phyloP scores from a whole-genome alignment of 2,113 vertebrate species.

The Electrona antarctica region DNA sequence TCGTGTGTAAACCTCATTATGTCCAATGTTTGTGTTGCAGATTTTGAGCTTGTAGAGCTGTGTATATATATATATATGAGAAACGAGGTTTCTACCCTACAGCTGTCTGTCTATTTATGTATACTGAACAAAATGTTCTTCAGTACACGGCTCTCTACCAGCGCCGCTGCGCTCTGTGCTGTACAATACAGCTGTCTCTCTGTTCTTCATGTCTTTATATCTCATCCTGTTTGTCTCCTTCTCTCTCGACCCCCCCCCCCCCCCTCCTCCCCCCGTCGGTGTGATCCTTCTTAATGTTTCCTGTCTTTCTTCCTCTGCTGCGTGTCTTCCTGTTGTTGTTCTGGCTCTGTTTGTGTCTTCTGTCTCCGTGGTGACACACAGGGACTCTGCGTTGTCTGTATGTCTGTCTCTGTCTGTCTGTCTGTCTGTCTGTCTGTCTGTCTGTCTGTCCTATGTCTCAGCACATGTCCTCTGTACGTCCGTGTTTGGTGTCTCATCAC shows the following conservation, averaged over 20 bases:
- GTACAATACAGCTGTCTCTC: conserved; percentile 25
- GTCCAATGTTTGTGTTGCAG: no score
- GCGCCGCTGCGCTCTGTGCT: neutral
- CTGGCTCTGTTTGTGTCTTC: conserved; percentile 41
- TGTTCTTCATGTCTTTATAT: conserved; percentile 39
- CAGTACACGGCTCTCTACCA: neutral
- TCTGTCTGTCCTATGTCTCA: neutral
- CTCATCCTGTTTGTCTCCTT: conserved; percentile 71
- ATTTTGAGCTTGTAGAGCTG: no score
- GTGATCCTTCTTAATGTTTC: conserved; percentile 61
- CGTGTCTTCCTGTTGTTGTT: conserved; percentile 78
- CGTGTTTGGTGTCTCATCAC: neutral
- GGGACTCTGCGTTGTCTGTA: conserved; percentile 3
- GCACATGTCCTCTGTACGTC: neutral
- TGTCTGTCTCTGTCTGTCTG: conserved; percentile 1
- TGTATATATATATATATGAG: no score
- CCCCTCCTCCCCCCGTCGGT: conserved; percentile 47
- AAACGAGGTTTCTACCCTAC: no score
- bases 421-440: neutral
- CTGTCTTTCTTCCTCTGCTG: conserved; percentile 74
- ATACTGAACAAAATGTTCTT: no score
- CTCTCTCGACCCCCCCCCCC: conserved; percentile 50
- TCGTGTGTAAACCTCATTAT: no score
- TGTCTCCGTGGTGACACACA: conserved; percentile 28
- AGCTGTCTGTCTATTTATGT: no score